phyloP scores from a whole-genome alignment of 2,113 vertebrate species.

The Hippocampus barbouri region DNA sequence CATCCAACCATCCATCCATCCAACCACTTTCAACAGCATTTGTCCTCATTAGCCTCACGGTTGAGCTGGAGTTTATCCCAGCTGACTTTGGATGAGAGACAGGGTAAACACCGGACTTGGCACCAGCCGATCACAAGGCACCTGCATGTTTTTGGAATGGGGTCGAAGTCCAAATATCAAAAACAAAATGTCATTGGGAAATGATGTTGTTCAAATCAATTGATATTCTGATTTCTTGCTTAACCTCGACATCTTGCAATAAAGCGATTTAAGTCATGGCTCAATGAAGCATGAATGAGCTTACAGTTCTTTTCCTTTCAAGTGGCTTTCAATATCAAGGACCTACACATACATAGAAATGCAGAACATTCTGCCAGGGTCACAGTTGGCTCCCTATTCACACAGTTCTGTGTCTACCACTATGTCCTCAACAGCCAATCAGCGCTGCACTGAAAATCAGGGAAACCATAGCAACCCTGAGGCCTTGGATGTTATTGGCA shows the following conservation, averaged over 20 bases:
- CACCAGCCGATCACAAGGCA: too few relatives aligned
- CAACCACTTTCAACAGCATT: too few relatives aligned
- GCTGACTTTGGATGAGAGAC: too few relatives aligned
- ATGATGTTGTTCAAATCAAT: background rate
- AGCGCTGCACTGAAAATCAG: conserved; percentile 44
- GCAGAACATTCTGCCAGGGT: conserved; percentile 59
- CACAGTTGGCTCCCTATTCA: conserved; percentile 61
- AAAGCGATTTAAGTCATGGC: background rate
- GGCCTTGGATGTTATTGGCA: conserved; percentile 61
- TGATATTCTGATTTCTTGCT: background rate
- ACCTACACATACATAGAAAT: conserved; percentile 62
- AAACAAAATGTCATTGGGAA: too few relatives aligned
- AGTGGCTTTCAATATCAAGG: conserved; percentile 52
- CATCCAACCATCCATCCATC: too few relatives aligned
- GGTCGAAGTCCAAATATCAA: too few relatives aligned
- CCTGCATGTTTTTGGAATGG: too few relatives aligned
- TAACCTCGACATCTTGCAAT: background rate
- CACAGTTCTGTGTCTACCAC: conserved; percentile 31
- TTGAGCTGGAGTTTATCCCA: too few relatives aligned
- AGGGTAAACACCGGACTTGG: too few relatives aligned
- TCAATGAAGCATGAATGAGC: conserved; percentile 36
- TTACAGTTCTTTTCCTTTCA: conserved; percentile 38
- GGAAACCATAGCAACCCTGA: conserved; percentile 66
- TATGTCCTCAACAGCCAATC: conserved; percentile 60
- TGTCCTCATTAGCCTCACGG: too few relatives aligned